phyloP scores from a whole-genome alignment of 2,888 invertebrate genomes.

The Acronicta psi region DNA sequence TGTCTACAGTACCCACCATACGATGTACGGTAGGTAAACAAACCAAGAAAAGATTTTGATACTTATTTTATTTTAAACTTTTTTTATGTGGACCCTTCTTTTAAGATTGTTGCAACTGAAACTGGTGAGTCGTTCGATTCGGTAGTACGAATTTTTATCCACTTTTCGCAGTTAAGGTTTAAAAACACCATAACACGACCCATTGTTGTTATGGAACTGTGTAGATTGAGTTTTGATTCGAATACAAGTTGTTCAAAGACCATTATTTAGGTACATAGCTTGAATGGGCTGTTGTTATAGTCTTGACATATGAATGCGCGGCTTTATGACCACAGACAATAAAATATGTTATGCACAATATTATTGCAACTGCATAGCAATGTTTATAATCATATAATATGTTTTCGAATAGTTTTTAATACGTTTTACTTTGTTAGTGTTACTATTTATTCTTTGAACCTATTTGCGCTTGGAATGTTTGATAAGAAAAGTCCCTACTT shows the following conservation, averaged over 20 bases:
- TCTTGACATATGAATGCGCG: conserved; percentile 15
- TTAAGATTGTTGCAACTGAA: too few relatives aligned
- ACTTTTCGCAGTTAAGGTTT: background rate
- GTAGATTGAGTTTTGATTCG: conserved; percentile 13
- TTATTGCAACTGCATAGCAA: conserved; percentile 2
- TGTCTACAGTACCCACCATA: too few relatives aligned
- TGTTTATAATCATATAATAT: background rate
- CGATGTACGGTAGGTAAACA: too few relatives aligned
- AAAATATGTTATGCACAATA: conserved; percentile 22
- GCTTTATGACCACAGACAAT: conserved; percentile 31
- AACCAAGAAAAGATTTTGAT: too few relatives aligned
- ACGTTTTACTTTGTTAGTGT: too few relatives aligned
- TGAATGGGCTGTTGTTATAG: conserved; percentile 7
- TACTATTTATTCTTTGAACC: background rate
- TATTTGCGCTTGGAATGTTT: background rate
- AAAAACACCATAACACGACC: background rate
- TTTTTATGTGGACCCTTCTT: too few relatives aligned
- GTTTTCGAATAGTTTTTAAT: background rate
- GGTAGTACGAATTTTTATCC: background rate
- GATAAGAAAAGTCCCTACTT: too few relatives aligned
- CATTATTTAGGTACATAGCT: conserved; percentile 5
- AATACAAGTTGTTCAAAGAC: conserved; percentile 6
- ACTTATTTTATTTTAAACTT: too few relatives aligned
- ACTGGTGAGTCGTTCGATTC: too few relatives aligned
- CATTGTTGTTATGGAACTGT: background rate